Conservation (phyloP, 2,113 vertebrate species). For the Dipodomys ordii region DNA sequence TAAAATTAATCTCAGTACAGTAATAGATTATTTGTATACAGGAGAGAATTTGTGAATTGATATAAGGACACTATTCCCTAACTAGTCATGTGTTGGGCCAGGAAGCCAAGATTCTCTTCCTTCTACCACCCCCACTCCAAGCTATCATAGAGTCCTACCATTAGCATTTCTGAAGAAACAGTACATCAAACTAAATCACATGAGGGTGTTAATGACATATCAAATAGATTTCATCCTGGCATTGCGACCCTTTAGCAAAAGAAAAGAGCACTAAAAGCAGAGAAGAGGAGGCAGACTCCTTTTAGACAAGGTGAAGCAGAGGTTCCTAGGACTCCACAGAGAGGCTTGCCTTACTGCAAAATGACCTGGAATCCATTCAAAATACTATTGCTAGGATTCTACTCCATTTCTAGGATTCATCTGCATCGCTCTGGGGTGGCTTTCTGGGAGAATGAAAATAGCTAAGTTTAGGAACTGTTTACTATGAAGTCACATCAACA, state of each 20-base stretch:
- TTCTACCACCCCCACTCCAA: background rate
- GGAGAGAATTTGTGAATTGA: constrained; percentile 22
- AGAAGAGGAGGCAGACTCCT: background rate
- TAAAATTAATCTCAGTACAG: constrained; percentile 29
- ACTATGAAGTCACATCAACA: background rate
- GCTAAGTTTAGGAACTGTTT: constrained; percentile 20
- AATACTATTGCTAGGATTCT: background rate
- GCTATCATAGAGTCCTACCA: background rate
- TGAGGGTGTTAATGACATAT: constrained; percentile 58
- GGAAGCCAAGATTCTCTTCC: constrained; percentile 34
- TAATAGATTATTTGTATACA: background rate
- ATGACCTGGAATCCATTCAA: background rate
- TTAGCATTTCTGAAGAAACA: constrained; percentile 77
- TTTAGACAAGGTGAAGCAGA: background rate
- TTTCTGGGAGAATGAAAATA: background rate
- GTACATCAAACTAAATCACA: constrained; percentile 54
- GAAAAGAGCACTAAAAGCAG: constrained; percentile 24
- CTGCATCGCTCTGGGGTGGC: background rate
- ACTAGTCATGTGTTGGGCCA: background rate
- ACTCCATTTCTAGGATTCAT: background rate
- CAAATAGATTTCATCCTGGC: constrained; percentile 54
- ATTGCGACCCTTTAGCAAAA: background rate
- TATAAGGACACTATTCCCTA: constrained; percentile 50
- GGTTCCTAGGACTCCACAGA: background rate
- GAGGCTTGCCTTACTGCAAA: background rate